Conservation (phyloP, 2,888 invertebrate genomes). For the Cremastobaeus sp. region DNA sequence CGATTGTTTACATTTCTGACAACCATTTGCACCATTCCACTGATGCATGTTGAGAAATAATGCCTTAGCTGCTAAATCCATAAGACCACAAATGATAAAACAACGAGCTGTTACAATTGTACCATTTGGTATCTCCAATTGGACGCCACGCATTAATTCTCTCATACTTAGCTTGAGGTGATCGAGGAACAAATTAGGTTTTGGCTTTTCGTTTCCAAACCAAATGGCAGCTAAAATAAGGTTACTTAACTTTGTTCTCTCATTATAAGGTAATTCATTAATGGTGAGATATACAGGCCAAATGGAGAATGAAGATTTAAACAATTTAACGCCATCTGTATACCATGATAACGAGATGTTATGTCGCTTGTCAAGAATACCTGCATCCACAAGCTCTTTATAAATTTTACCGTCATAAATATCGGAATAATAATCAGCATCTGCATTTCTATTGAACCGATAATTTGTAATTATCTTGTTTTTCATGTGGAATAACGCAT, state of each 20-base stretch:
- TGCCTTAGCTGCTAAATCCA: constrained; percentile 10
- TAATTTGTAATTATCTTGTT: too few species aligned
- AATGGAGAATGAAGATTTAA: background rate
- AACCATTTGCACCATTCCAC: background rate
- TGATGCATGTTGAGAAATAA: constrained; percentile 3
- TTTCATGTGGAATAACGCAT: too few species aligned
- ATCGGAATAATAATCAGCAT: too few species aligned
- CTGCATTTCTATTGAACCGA: too few species aligned
- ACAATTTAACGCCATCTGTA: background rate
- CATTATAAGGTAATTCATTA: background rate
- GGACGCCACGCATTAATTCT: background rate
- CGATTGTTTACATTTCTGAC: background rate
- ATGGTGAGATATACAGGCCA: background rate
- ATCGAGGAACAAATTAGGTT: background rate
- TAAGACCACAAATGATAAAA: background rate
- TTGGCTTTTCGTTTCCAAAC: background rate
- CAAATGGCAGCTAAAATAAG: background rate
- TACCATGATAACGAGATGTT: background rate
- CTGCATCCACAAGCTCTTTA: background rate
- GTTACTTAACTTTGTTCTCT: background rate
- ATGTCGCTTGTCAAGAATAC: background rate
- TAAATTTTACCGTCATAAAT: background rate
- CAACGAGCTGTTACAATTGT: background rate
- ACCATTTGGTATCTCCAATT: background rate
- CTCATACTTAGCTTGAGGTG: background rate